Evolutionary conservation across 2,888 invertebrate species (phyloP).

Genomic region (Cryptocheilus praepositus): DNA sequence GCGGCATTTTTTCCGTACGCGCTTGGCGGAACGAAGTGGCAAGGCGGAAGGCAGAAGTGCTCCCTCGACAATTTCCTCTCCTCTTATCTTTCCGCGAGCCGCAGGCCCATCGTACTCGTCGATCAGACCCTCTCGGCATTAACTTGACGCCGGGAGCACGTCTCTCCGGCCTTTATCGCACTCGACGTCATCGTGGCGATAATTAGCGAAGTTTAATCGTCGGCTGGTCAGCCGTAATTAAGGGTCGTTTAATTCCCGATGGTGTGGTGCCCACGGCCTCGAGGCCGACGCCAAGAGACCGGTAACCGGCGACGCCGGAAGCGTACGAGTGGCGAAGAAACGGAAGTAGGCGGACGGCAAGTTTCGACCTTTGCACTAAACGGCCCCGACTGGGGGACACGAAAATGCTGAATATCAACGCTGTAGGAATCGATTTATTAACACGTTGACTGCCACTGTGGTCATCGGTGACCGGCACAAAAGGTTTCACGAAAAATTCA

Average conservation of each 20-base stretch:
- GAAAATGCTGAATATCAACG: too few relatives aligned
- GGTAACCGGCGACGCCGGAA: background rate
- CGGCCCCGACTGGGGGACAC: too few relatives aligned
- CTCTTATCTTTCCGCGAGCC: background rate
- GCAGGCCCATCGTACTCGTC: background rate
- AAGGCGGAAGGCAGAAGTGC: background rate
- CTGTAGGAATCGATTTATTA: too few relatives aligned
- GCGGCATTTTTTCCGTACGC: too few relatives aligned
- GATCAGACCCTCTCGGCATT: slow-evolving; percentile 4
- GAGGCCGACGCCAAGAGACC: slow-evolving; percentile 2
- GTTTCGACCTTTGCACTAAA: too few relatives aligned
- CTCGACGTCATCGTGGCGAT: slow-evolving; percentile 33
- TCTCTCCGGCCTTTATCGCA: slow-evolving; percentile 21
- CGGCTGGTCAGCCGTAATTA: slow-evolving; percentile 40
- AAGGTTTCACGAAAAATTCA: too few relatives aligned
- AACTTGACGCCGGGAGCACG: background rate
- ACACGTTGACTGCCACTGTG: too few relatives aligned
- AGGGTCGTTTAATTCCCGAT: slow-evolving; percentile 26
- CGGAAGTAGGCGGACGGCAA: background rate
- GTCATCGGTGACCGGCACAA: too few relatives aligned
- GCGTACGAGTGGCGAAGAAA: too few relatives aligned
- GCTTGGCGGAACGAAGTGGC: background rate
- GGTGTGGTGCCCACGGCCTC: slow-evolving; percentile 5
- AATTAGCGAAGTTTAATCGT: slow-evolving; percentile 47
- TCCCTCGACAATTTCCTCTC: slow-evolving; percentile 7